These are phyloP conservation scores for Perognathus longimembris DNA, from an alignment of 2,113 vertebrate genomes.

Conservation along the genomic window DNA sequence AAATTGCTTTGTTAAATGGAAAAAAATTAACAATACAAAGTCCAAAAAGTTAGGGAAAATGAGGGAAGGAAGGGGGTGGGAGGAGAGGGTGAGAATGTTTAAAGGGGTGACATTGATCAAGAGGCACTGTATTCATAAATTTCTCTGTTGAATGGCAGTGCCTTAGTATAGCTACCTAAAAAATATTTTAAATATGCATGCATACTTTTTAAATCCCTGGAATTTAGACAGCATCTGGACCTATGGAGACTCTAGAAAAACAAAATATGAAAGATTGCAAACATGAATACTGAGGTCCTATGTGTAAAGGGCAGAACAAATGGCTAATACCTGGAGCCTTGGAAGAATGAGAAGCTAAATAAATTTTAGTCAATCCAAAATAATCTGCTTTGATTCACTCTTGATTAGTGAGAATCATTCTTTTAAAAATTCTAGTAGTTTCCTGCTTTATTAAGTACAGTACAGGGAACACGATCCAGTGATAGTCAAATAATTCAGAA, in stretches of 20 bases:
- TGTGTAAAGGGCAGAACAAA: conserved; percentile 3
- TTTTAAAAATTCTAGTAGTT: conserved; percentile 43
- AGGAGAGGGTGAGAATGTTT: no score
- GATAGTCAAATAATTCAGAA: conserved; percentile 56
- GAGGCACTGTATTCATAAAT: no score
- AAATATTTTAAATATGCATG: no score
- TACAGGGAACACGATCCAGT: conserved; percentile 15
- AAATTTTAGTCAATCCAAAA: conserved; percentile 51
- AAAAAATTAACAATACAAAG: no score
- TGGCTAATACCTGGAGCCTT: neutral
- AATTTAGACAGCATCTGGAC: conserved; percentile 12
- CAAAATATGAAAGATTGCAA: conserved; percentile 1
- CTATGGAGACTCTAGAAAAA: conserved; percentile 8
- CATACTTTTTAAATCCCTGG: neutral
- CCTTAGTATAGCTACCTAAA: no score
- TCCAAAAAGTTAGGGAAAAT: no score
- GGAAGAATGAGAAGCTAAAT: conserved; percentile 9
- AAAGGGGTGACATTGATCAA: no score
- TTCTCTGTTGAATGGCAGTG: no score
- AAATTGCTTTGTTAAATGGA: no score
- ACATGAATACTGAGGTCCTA: neutral
- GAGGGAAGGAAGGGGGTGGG: no score
- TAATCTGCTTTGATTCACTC: conserved; percentile 43
- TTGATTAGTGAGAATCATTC: conserved; percentile 46
- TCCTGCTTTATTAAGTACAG: conserved; percentile 45